A percentile compares a stretch with the other conserved stretches of the same genome.
Evolutionary conservation across 2,113 vertebrate genomes (phyloP).

Genomic region (Oceanites oceanicus): DNA sequence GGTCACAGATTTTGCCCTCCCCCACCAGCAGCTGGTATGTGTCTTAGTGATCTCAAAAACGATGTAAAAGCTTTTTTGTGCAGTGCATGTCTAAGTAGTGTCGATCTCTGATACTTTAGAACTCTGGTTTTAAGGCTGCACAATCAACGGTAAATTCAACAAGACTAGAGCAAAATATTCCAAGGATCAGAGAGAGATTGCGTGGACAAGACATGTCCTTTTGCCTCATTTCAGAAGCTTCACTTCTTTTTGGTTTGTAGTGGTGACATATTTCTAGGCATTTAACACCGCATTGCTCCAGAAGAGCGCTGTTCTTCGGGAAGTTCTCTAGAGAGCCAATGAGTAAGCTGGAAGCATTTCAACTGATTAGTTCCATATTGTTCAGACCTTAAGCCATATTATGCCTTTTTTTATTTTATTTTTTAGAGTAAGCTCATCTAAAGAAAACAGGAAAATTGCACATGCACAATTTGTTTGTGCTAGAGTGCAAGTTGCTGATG

Average conservation of each 20-base stretch:
- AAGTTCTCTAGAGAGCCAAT: not conserved
- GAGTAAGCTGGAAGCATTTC: not conserved
- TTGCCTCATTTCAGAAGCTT: not conserved
- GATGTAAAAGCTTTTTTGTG: not conserved
- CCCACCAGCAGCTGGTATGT: not conserved
- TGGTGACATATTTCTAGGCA: not conserved
- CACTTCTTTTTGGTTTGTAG: not conserved
- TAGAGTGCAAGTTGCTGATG: not conserved
- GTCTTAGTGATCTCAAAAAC: not conserved
- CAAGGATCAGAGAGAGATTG: not conserved
- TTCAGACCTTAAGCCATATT: not conserved
- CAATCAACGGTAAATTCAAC: not conserved
- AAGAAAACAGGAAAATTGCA: not conserved
- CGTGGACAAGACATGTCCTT: not conserved
- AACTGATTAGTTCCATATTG: not conserved
- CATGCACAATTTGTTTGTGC: not conserved
- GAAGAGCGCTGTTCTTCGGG: not conserved
- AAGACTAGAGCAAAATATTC: not conserved
- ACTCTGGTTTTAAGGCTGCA: not conserved
- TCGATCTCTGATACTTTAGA: not conserved
- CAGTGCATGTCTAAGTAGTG: not conserved
- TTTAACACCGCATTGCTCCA: not conserved
- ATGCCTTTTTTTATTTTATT: not conserved
- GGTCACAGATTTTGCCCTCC: not conserved
- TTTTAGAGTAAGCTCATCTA: not conserved